Base-by-base conservation (phyloP, 2,888 invertebrate genomes). In the Stramonita haemastoma region DNA sequence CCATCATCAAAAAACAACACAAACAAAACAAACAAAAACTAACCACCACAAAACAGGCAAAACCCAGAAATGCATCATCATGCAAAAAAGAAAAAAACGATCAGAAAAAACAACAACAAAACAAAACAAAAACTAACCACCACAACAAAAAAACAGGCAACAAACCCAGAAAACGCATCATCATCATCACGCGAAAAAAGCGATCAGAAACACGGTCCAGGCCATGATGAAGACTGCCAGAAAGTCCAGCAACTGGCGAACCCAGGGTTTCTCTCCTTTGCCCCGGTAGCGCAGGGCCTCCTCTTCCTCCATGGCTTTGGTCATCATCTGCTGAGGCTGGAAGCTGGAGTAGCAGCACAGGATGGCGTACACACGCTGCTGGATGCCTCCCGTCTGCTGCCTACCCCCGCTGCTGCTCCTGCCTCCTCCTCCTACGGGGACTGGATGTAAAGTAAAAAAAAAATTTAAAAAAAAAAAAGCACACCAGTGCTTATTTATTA, bases 281-380 rank as follows among this genome's bases (percentile, higher is more conserved):
- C 91, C 91, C 70, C 90, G 34, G 83, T 89, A 91, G 29, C 79
- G 86, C 66, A 73, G 32, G 46, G 87, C 84, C 1, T 89, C 89
- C 2, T 90, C 90, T 26, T 90, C 90, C 46, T 90, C 89, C 90
- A 89, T 85, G 15, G 77, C 84, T 5, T 81, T 81, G 4, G 60
- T 87, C 60, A 56, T 87, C 46, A 83, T 60, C 56, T 29, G 79
- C 36, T 89, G 83, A 29, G 87, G 90, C n/a, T 87, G 73, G 66
- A 90, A 88, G 83, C 86, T 90, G 34, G 91, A 90, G 77, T 91
- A 91, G 87, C 91, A 91, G 89, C 91, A 91, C 26, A 91, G 46
- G 26, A 90, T 91, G 85, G 89, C 90, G 89, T 91, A 91, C 32
- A 90, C 26, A 11, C 90, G 81, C 1, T 60, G 56, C 32, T 87